These are phyloP conservation scores for Heliconius melpomene DNA, from an alignment of 1,140 invertebrate genomes.

Conservation along the genomic window DNA sequence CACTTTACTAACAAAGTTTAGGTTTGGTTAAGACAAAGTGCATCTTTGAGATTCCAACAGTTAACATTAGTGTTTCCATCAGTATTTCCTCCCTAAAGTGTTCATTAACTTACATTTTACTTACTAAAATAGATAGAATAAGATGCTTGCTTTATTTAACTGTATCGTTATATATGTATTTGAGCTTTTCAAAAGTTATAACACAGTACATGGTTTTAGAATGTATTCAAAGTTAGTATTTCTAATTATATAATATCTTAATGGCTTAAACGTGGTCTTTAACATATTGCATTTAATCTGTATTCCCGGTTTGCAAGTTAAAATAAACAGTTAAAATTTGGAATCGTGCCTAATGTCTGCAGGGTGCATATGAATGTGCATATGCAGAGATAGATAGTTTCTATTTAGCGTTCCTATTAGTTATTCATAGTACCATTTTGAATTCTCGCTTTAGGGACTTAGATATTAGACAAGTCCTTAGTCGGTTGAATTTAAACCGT, in stretches of 20 bases:
- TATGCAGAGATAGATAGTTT: slow-evolving; percentile 5
- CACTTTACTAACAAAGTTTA: background rate
- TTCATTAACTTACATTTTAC: background rate
- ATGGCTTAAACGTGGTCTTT: slow-evolving; percentile 2
- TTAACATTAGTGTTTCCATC: background rate
- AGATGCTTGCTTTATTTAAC: too few relatives aligned
- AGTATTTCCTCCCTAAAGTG: background rate
- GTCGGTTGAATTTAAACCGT: background rate
- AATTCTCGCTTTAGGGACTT: background rate
- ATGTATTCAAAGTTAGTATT: background rate
- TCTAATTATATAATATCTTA: background rate
- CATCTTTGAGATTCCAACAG: background rate
- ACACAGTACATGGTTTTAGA: background rate
- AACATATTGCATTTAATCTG: slow-evolving; percentile 14
- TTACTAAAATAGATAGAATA: too few relatives aligned
- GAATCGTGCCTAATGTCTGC: slow-evolving; percentile 12
- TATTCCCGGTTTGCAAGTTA: slow-evolving; percentile 8
- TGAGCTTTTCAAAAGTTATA: too few relatives aligned
- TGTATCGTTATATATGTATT: too few relatives aligned
- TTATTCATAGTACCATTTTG: background rate
- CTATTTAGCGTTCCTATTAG: slow-evolving; percentile 8
- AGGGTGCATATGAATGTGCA: background rate
- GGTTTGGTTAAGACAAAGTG: background rate
- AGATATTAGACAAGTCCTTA: background rate
- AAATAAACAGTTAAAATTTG: slow-evolving; percentile 16